Percentiles rank a stretch among this genome's conserved stretches.
phyloP scores from a whole-genome alignment of 2,113 vertebrate species.

The Ophthalmolycus amberensis region DNA sequence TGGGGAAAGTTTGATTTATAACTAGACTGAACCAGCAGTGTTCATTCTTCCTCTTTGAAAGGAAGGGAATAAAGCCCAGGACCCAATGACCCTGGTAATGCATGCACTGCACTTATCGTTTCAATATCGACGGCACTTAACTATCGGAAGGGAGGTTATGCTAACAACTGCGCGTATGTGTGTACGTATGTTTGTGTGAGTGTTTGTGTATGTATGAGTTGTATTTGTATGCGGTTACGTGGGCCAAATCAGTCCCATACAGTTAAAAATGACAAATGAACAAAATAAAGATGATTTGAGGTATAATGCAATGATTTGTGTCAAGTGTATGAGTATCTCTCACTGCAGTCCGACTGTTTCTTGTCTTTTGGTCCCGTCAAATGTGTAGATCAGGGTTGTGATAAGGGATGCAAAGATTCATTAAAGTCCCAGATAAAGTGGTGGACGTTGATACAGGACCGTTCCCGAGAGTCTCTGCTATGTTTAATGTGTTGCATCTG shows the following conservation, averaged over 20 bases:
- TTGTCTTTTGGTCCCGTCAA: conserved; percentile 10
- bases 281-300: conserved; percentile 70
- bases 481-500: conserved; percentile 11
- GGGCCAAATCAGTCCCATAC: conserved; percentile 54
- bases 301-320: conserved; percentile 48
- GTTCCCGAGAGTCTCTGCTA: neutral
- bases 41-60: conserved; percentile 20
- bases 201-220: conserved; percentile 47
- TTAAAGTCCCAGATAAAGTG: conserved; percentile 1
- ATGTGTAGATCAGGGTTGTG: neutral
- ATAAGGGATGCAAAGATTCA: neutral
- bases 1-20: conserved; percentile 3
- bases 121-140: conserved; percentile 63
- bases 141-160: conserved; percentile 30
- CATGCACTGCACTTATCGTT: conserved; percentile 59
- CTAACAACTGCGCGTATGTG: conserved; percentile 35
- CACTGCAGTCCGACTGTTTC: conserved; percentile 1
- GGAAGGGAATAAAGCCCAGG: conserved; percentile 36
- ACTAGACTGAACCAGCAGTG: conserved; percentile 3
- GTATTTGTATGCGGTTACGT: conserved; percentile 55
- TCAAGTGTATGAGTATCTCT: conserved; percentile 40
- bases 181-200: conserved; percentile 16
- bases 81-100: conserved; percentile 41
- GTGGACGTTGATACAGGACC: conserved; percentile 13
- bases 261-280: conserved; percentile 49